phyloP scores from a whole-genome alignment of 2,797 vertebrate species.

The Eutrigla gurnardus region DNA sequence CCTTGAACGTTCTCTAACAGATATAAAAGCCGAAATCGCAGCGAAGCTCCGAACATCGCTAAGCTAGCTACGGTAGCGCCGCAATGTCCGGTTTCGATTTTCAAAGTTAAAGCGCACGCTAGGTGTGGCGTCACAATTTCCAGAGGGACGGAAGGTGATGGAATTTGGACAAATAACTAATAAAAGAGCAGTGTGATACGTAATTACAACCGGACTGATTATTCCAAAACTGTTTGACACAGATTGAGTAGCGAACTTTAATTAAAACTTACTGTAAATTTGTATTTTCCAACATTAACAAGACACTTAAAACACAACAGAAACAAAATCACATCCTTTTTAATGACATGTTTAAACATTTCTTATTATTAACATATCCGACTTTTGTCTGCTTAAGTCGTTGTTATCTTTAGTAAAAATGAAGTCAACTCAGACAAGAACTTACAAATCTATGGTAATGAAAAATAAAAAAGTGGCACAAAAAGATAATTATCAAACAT shows the following conservation, averaged over 20 bases:
- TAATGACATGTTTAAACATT: not conserved
- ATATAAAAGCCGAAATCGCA: slow-evolving; percentile 28
- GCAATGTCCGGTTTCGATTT: slow-evolving; percentile 35
- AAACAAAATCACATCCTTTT: not conserved
- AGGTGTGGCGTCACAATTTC: not conserved
- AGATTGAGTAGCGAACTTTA: not conserved
- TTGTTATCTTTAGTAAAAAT: not conserved
- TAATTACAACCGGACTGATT: not conserved
- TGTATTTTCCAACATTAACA: not conserved
- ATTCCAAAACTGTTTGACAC: not conserved
- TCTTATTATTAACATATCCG: not conserved
- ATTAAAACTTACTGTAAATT: not conserved
- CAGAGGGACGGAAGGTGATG: too few relatives aligned
- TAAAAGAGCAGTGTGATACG: too few relatives aligned
- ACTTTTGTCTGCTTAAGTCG: not conserved
- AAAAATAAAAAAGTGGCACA: too few relatives aligned
- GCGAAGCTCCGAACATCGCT: slow-evolving; percentile 6
- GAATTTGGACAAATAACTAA: too few relatives aligned
- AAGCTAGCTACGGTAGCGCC: slow-evolving; percentile 25
- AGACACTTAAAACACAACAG: not conserved
- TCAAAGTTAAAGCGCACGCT: slow-evolving; percentile 43
- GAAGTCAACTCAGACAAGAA: not conserved
- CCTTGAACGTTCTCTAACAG: not conserved
- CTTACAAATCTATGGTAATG: slow-evolving; percentile 3
- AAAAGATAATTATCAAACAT: too few relatives aligned